Conservation (phyloP, 2,888 invertebrate species). For the Hirtodrosophila histrioides region DNA sequence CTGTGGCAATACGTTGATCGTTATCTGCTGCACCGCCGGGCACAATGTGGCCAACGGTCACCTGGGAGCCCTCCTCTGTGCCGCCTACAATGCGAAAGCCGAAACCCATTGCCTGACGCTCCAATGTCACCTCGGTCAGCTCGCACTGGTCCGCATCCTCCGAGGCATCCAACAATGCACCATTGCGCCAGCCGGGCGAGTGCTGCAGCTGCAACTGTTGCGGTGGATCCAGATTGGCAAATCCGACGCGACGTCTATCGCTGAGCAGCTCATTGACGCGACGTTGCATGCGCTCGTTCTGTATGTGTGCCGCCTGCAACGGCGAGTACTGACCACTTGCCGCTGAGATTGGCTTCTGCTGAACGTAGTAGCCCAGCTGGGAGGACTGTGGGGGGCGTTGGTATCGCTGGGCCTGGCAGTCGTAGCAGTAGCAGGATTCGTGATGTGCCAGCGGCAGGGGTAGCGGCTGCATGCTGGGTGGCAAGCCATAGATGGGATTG, state of each 20-base stretch:
- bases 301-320: slow-evolving; percentile 78
- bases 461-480: slow-evolving; percentile 74
- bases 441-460: slow-evolving; percentile 74
- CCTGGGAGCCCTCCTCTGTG: slow-evolving; percentile 98
- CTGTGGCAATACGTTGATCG: slow-evolving; percentile 95
- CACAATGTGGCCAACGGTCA: slow-evolving; percentile 98
- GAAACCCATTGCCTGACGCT: slow-evolving; percentile 96
- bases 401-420: slow-evolving; percentile 82
- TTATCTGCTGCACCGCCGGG: slow-evolving; percentile 97
- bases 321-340: slow-evolving; percentile 71
- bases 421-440: slow-evolving; percentile 84
- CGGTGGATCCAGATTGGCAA: slow-evolving; percentile 81
- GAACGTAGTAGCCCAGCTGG: slow-evolving; percentile 57
- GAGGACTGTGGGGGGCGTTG: slow-evolving; percentile 57
- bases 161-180: slow-evolving; percentile 59
- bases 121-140: slow-evolving; percentile 88
- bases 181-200: slow-evolving; percentile 70
- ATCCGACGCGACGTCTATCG: slow-evolving; percentile 82
- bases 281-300: slow-evolving; percentile 83
- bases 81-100: slow-evolving; percentile 99
- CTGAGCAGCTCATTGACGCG: slow-evolving; percentile 83
- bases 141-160: slow-evolving; percentile 79
- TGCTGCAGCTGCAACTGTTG: slow-evolving; percentile 66
- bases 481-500: slow-evolving; percentile 77
- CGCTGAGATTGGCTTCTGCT: slow-evolving; percentile 40